Base-by-base conservation (phyloP, 2,113 vertebrate genomes). In the Castor canadensis region DNA sequence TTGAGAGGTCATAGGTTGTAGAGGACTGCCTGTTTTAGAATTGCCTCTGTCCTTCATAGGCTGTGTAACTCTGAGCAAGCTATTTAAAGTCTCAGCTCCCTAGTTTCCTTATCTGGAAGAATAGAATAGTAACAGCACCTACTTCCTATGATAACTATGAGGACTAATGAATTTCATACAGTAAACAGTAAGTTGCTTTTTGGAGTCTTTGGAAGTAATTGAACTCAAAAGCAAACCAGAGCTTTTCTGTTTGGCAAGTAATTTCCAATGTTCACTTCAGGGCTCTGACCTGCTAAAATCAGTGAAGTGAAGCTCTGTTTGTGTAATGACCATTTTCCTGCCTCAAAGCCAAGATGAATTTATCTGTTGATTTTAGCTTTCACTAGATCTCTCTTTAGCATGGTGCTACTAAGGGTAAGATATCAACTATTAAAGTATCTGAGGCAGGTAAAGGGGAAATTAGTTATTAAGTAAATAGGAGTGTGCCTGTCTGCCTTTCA, bases 321-420 rank as follows among this genome's bases (percentile, higher is more conserved):
- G 54, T 76, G 20, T 79, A 93, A 71, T 45, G 89, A 30, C 77
- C 93, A 64, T 89, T 60, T 89, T 98, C 89, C 64, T 17, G 11
- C 67, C 85, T 95, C 73, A 86, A 92, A 95, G 49, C 22, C 91
- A 97, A 94, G 83, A 89, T 54, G 60, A 77, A 62, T 83, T 92
- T 96, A 94, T 30, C 85, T 96, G 83, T 93, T 52, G 56, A 69
- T 96, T 97, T 98, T 95, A 88, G 58, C 96, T 97, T 95, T 97
- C 72, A 84, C 84, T 49, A 89, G 87, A 75, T 93, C 67, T 56
- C 89, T 97, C 93, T 89, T 97, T 85, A 94, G 72, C 8, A 19
- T 94, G 20, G 54, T 83, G 69, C 89, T 85, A 87, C 89, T 75
- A 87, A 96, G 62, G 84, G 90, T 96, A 95, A 35, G 93, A 83